Evolutionary conservation across 2,113 vertebrate species (phyloP).

Genomic region (Ornithorhynchus anatinus): DNA sequence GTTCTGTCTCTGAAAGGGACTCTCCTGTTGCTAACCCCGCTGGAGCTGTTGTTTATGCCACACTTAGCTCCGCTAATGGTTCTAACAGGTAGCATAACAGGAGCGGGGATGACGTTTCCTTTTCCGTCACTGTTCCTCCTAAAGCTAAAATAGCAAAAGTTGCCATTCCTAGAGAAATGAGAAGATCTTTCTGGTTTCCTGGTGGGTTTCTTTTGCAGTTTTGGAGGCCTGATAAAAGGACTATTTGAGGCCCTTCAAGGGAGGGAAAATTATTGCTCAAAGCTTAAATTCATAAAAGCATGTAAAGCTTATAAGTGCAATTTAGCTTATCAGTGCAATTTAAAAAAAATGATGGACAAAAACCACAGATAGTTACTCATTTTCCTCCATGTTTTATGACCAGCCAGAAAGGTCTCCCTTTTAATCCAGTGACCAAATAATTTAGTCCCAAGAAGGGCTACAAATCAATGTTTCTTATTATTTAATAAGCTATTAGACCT

Average conservation of each 20-base stretch:
- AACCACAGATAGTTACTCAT: neutral
- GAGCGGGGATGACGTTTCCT: slow-evolving; percentile 76
- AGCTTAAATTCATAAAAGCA: neutral
- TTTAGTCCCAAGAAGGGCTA: neutral
- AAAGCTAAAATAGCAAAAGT: slow-evolving; percentile 71
- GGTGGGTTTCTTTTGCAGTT: slow-evolving; percentile 74
- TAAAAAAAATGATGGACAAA: neutral
- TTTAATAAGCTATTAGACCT: neutral
- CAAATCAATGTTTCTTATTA: neutral
- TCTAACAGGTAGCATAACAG: slow-evolving; percentile 77
- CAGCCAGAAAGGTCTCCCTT: neutral
- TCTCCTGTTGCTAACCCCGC: slow-evolving; percentile 72
- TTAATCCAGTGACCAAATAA: neutral
- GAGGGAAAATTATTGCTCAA: slow-evolving; percentile 1
- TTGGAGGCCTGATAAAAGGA: slow-evolving; percentile 72
- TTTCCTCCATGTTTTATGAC: neutral
- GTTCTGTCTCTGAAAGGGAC: slow-evolving; percentile 58
- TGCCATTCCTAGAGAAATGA: slow-evolving; percentile 60
- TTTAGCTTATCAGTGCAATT: neutral
- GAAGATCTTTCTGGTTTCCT: slow-evolving; percentile 71
- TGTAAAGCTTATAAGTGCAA: neutral
- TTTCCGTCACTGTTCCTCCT: slow-evolving; percentile 81
- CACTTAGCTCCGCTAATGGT: slow-evolving; percentile 80
- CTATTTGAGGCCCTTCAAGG: slow-evolving; percentile 59
- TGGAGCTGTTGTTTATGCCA: slow-evolving; percentile 74